A percentile compares a stretch with the other conserved stretches of the same genome.
Evolutionary conservation across 37 sponge, comb jelly and placozoan genomes (phyloP).

Genomic region (Axinella damicornis): DNA sequence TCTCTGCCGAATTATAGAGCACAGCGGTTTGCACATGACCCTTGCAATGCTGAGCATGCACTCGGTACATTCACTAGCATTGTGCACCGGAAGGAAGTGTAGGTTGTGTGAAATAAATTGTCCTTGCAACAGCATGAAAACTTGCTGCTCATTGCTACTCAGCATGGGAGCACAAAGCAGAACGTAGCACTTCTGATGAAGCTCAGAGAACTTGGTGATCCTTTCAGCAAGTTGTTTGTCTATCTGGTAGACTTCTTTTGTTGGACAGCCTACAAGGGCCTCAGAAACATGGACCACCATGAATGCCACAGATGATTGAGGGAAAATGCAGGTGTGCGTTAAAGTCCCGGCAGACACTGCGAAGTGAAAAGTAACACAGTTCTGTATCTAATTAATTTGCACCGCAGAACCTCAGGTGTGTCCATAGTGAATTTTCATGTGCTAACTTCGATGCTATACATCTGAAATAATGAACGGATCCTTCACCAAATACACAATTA

Average conservation of each 20-base stretch:
- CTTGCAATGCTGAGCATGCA: constrained; percentile 68
- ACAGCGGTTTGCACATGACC: constrained; percentile 57
- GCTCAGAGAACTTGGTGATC: constrained; percentile 18
- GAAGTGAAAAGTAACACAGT: no score
- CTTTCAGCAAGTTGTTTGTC: neutral
- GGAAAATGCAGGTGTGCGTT: constrained; percentile 70
- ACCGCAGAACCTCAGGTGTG: no score
- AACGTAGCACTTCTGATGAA: constrained; percentile 68
- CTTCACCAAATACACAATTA: no score
- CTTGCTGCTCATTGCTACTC: constrained; percentile 35
- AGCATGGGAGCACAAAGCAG: constrained; percentile 44
- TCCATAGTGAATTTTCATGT: no score
- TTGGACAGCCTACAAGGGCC: constrained; percentile 29
- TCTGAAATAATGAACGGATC: no score
- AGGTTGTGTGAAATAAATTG: constrained; percentile 17
- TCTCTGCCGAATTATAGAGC: constrained; percentile 37
- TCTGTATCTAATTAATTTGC: no score
- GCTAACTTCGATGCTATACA: no score
- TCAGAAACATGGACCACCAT: constrained; percentile 49
- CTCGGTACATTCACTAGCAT: constrained; percentile 61
- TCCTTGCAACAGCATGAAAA: constrained; percentile 27
- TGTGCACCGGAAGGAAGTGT: constrained; percentile 71
- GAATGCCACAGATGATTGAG: constrained; percentile 81
- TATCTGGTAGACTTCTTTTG: constrained; percentile 7
- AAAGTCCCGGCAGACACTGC: constrained; percentile 55